Percentiles rank a stretch among this genome's conserved stretches.
phyloP scores from a whole-genome alignment of 2,113 vertebrate species.

The Monopterus albus region DNA sequence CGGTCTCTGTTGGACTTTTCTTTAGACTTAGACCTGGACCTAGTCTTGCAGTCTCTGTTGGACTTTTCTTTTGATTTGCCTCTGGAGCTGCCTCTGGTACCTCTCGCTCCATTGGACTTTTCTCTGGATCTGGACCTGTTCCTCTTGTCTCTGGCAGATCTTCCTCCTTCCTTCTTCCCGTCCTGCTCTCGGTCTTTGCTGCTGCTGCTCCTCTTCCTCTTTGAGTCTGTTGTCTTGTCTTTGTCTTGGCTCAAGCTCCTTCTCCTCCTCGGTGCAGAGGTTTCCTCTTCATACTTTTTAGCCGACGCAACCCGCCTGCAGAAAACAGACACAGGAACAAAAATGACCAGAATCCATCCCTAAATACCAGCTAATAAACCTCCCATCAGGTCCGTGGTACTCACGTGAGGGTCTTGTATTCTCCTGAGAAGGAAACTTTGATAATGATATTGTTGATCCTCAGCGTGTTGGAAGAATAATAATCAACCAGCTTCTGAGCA shows the following conservation, averaged over 20 bases:
- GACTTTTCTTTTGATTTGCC: neutral
- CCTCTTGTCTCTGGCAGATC: neutral
- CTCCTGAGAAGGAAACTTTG: conserved; percentile 72
- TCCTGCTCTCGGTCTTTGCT: neutral
- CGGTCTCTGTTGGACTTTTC: neutral
- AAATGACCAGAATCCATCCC: too few species aligned
- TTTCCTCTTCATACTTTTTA: conserved; percentile 48
- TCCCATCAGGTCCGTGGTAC: conserved; percentile 20
- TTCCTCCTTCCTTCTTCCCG: neutral
- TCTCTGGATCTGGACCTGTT: neutral
- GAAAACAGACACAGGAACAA: too few species aligned
- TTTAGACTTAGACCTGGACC: neutral
- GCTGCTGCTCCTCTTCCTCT: conserved; percentile 19
- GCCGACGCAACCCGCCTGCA: conserved; percentile 44
- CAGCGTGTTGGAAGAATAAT: conserved; percentile 67
- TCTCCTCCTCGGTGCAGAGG: neutral
- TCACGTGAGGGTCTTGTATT: conserved; percentile 77
- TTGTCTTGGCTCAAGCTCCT: conserved; percentile 35
- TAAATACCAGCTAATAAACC: too few species aligned
- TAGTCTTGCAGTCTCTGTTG: neutral
- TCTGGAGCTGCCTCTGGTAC: neutral
- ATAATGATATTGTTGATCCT: conserved; percentile 67
- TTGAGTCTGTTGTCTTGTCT: neutral
- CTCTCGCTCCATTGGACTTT: neutral
- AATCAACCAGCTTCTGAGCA: conserved; percentile 77